These are phyloP conservation scores for Listrodromus nycthemerus DNA, from an alignment of 2,888 invertebrate genomes.

Conservation along the genomic window DNA sequence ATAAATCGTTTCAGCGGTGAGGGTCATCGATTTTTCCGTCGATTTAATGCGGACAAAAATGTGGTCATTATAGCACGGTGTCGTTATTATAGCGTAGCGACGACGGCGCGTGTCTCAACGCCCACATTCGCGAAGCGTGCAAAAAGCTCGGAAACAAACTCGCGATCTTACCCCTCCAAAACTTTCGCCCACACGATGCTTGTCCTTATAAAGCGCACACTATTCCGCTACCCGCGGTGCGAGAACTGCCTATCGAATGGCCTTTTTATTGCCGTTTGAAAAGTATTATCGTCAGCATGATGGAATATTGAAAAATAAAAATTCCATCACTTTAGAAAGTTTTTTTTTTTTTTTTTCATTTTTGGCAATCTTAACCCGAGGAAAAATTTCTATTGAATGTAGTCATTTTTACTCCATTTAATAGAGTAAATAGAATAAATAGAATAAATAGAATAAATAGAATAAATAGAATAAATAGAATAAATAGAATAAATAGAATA, in stretches of 20 bases:
- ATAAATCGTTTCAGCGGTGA: background rate
- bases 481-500: no score
- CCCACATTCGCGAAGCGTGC: conserved; percentile 29
- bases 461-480: no score
- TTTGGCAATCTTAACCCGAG: background rate
- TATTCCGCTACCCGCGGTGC: conserved; percentile 21
- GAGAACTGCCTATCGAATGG: background rate
- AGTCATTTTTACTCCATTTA: background rate
- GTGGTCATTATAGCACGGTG: background rate
- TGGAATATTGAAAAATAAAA: conserved; percentile 2
- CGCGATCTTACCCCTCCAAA: conserved; percentile 19
- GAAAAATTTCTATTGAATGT: background rate
- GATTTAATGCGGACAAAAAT: background rate
- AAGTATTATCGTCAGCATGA: conserved; percentile 9
- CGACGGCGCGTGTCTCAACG: conserved; percentile 3
- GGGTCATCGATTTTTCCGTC: background rate
- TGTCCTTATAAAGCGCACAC: conserved; percentile 28
- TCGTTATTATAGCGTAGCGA: background rate
- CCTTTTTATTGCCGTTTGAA: conserved; percentile 29
- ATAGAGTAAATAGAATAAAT: no score
- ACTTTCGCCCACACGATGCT: conserved; percentile 38
- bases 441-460: no score
- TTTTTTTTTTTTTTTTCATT: background rate
- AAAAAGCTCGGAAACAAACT: conserved; percentile 23
- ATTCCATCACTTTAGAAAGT: conserved; percentile 9